Percentiles rank a stretch among this genome's conserved stretches.
Evolutionary conservation across 2,888 invertebrate species (phyloP).

Genomic region (Spilosoma lubricipeda): DNA sequence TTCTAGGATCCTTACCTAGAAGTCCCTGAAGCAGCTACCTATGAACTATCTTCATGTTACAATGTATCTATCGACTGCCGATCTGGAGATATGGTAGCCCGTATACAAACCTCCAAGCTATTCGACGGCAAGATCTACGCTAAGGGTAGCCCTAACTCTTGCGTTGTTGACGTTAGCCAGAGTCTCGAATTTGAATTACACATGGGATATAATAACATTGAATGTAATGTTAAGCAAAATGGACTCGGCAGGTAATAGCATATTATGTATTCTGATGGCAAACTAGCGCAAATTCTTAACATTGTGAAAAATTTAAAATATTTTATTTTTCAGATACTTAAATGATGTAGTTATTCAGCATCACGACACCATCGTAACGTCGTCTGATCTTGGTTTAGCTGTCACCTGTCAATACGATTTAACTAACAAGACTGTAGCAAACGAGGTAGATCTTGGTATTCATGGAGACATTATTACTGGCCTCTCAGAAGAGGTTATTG

Average conservation of each 20-base stretch:
- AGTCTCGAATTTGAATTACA: slow-evolving; percentile 96
- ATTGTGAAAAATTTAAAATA: neutral
- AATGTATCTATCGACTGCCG: slow-evolving; percentile 97
- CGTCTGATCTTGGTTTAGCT: slow-evolving; percentile 96
- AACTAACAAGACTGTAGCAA: slow-evolving; percentile 97
- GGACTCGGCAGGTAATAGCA: slow-evolving; percentile 89
- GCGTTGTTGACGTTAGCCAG: slow-evolving; percentile 95
- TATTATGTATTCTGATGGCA: neutral
- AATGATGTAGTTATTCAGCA: slow-evolving; percentile 98
- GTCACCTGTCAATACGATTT: slow-evolving; percentile 98
- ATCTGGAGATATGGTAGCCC: slow-evolving; percentile 96
- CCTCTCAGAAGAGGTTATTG: slow-evolving; percentile 95
- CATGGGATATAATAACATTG: slow-evolving; percentile 96
- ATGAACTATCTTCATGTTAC: slow-evolving; percentile 97
- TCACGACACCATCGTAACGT: slow-evolving; percentile 97
- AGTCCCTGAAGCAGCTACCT: slow-evolving; percentile 96
- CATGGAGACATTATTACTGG: slow-evolving; percentile 95
- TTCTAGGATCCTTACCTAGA: slow-evolving; percentile 94
- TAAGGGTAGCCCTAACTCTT: slow-evolving; percentile 97
- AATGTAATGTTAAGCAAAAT: slow-evolving; percentile 96
- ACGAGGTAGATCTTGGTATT: slow-evolving; percentile 96
- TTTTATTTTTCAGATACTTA: slow-evolving; percentile 85
- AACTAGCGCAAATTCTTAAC: neutral
- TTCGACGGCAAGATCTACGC: slow-evolving; percentile 98
- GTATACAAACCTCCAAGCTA: slow-evolving; percentile 95